Percentiles rank a stretch among this genome's conserved stretches.
These are phyloP conservation scores for Laothoe populi DNA, from an alignment of 2,888 invertebrate genomes.

Conservation along the genomic window DNA sequence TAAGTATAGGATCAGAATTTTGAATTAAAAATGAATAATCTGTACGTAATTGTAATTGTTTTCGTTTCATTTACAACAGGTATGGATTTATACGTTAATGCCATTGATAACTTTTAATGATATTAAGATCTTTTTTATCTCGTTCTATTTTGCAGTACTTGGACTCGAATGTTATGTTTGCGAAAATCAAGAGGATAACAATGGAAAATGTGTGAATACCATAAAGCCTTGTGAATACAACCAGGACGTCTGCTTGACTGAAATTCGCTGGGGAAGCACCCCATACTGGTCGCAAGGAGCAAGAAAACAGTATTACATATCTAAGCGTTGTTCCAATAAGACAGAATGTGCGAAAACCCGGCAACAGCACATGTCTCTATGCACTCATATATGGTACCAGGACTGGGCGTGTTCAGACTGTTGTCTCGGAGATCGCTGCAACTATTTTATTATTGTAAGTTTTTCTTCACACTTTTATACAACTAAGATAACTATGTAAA, in stretches of 20 bases:
- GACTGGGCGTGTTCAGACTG: slow-evolving; percentile 99
- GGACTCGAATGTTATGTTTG: slow-evolving; percentile 98
- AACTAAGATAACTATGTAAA: neutral
- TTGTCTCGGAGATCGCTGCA: slow-evolving; percentile 97
- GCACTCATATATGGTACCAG: slow-evolving; percentile 97
- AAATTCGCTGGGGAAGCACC: slow-evolving; percentile 97
- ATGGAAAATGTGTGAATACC: slow-evolving; percentile 95
- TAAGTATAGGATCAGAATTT: neutral
- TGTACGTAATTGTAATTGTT: neutral
- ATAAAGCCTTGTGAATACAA: slow-evolving; percentile 95
- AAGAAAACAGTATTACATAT: slow-evolving; percentile 96
- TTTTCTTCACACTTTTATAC: neutral
- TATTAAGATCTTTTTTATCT: neutral
- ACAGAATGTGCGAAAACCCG: slow-evolving; percentile 90
- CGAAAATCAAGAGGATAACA: slow-evolving; percentile 95
- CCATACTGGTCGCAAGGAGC: slow-evolving; percentile 98
- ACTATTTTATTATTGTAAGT: slow-evolving; percentile 97
- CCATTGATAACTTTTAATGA: neutral
- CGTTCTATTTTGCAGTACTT: slow-evolving; percentile 72
- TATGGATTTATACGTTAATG: neutral
- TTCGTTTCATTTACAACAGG: neutral
- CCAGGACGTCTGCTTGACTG: slow-evolving; percentile 94
- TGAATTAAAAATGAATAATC: slow-evolving; percentile 16
- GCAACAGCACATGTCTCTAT: slow-evolving; percentile 89
- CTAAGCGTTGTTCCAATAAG: slow-evolving; percentile 94